A percentile compares a stretch with the other conserved stretches of the same genome.
phyloP scores from a whole-genome alignment of 1,140 invertebrate species.

The Drosophila prosaltans region DNA sequence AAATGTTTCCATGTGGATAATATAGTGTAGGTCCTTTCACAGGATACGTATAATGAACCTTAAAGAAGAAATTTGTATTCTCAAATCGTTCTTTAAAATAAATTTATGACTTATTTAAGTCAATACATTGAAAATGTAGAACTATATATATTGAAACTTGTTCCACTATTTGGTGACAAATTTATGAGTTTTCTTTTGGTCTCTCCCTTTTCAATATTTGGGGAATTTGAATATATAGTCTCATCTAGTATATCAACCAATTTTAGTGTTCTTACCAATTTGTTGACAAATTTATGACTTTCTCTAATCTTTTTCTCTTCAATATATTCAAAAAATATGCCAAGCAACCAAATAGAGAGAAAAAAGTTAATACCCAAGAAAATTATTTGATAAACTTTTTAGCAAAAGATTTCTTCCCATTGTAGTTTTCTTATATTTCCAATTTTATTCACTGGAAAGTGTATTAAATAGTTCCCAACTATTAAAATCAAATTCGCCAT shows the following conservation, averaged over 20 bases:
- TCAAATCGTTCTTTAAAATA: too few relatives aligned
- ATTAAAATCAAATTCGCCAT: background rate
- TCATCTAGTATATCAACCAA: background rate
- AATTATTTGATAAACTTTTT: too few relatives aligned
- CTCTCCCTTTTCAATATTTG: background rate
- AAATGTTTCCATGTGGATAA: too few relatives aligned
- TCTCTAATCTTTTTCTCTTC: background rate
- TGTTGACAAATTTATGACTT: background rate
- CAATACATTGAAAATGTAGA: too few relatives aligned
- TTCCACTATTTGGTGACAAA: background rate
- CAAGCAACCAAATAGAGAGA: background rate
- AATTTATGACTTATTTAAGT: too few relatives aligned
- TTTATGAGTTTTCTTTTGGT: background rate
- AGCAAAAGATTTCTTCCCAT: conserved; percentile 5
- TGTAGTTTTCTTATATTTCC: conserved; percentile 26
- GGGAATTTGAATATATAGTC: background rate
- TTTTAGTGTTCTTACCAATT: background rate
- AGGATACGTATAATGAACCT: too few relatives aligned
- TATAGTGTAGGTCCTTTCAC: too few relatives aligned
- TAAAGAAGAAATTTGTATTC: too few relatives aligned
- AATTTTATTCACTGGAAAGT: conserved; percentile 10
- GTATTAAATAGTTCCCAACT: background rate
- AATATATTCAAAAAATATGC: background rate
- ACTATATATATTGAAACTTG: too few relatives aligned
- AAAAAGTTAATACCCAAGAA: too few relatives aligned